These are phyloP conservation scores for Zophobas atratus DNA, from an alignment of 1,140 invertebrate species.

Conservation along the genomic window DNA sequence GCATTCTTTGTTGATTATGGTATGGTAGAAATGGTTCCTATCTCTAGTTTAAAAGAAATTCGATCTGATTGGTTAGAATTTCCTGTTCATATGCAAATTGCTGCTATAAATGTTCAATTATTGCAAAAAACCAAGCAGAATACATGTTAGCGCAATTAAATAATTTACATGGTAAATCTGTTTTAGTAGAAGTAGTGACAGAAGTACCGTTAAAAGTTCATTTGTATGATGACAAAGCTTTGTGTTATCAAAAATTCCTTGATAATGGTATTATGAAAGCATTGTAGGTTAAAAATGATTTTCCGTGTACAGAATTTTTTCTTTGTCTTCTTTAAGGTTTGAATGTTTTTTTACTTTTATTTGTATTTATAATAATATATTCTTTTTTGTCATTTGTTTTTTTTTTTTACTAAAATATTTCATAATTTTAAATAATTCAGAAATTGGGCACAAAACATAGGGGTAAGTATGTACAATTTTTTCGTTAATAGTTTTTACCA, in stretches of 20 bases:
- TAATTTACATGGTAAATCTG: slow-evolving; percentile 3
- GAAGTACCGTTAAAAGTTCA: slow-evolving; percentile 17
- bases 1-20: slow-evolving; percentile 59
- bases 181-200: not conserved
- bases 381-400: too few relatives aligned
- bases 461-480: too few relatives aligned
- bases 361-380: not conserved
- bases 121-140: not conserved
- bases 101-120: slow-evolving; percentile 48
- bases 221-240: slow-evolving; percentile 5
- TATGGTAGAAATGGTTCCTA: slow-evolving; percentile 48
- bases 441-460: too few relatives aligned
- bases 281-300: not conserved
- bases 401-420: too few relatives aligned
- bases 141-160: not conserved
- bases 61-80: slow-evolving; percentile 46
- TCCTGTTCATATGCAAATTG: slow-evolving; percentile 47
- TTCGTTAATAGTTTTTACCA: too few relatives aligned
- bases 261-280: not conserved
- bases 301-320: not conserved
- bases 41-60: slow-evolving; percentile 48
- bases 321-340: slow-evolving; percentile 7
- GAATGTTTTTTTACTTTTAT: slow-evolving; percentile 8
- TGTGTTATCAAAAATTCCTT: slow-evolving; percentile 3
- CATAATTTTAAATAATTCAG: too few relatives aligned